Evolutionary conservation across 2,888 invertebrate genomes (phyloP).

Genomic region (Scaeva pyrastri): DNA sequence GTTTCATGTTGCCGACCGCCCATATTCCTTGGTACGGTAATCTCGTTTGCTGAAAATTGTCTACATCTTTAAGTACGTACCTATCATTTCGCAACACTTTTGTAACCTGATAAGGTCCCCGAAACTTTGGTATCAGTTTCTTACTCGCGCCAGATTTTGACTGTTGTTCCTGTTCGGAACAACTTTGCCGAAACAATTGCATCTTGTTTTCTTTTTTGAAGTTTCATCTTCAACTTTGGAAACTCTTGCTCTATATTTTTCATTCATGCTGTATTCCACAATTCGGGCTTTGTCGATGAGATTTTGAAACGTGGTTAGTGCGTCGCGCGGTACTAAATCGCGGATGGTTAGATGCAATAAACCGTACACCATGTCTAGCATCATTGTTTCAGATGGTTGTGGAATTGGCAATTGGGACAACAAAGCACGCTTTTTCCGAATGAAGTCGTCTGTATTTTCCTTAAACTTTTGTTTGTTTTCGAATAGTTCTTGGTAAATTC

Average conservation of each 20-base stretch:
- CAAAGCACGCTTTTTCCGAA: conserved; percentile 1
- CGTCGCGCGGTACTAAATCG: too few species aligned
- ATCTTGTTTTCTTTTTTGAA: not conserved
- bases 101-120: conserved; percentile 28
- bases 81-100: conserved; percentile 46
- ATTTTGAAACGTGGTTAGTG: too few species aligned
- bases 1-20: conserved; percentile 43
- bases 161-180: too few species aligned
- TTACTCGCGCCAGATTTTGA: conserved; percentile 60
- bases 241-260: conserved; percentile 8
- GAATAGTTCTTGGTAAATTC: conserved; percentile 35
- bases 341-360: conserved; percentile 9
- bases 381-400: conserved; percentile 9
- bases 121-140: conserved; percentile 77
- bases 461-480: conserved; percentile 63
- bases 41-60: conserved; percentile 38
- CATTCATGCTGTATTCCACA: conserved; percentile 8
- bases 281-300: conserved; percentile 7
- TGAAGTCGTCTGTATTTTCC: conserved; percentile 50
- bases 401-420: not conserved
- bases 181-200: too few species aligned
- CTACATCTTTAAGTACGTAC: conserved; percentile 32
- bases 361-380: conserved; percentile 9
- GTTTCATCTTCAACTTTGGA: not conserved
- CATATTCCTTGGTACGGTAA: conserved; percentile 51